These are phyloP conservation scores for Blomia tropicalis DNA, from an alignment of 2,888 invertebrate genomes.

Conservation along the genomic window DNA sequence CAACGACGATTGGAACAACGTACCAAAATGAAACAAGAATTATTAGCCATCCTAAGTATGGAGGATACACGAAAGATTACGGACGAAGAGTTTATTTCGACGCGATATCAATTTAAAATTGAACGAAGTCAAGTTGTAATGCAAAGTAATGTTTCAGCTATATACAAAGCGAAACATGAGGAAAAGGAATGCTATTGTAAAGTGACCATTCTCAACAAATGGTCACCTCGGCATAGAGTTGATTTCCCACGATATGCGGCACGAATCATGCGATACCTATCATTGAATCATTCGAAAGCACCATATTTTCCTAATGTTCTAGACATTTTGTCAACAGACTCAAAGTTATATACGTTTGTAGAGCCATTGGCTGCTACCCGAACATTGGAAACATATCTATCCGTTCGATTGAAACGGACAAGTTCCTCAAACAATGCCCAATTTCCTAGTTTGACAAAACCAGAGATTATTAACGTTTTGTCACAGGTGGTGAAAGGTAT, in stretches of 20 bases:
- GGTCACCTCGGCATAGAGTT: not conserved
- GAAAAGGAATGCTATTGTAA: not conserved
- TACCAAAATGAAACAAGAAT: not conserved
- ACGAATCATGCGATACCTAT: not conserved
- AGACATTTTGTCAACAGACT: not conserved
- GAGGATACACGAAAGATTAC: not conserved
- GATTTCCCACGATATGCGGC: not conserved
- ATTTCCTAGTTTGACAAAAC: not conserved
- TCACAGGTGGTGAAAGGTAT: not conserved
- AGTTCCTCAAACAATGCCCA: not conserved
- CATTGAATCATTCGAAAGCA: not conserved
- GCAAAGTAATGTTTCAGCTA: not conserved
- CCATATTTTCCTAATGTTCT: not conserved
- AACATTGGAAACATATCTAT: not conserved
- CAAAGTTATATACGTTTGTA: not conserved
- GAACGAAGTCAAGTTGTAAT: not conserved
- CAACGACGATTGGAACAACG: not conserved
- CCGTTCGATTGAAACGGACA: too few species aligned
- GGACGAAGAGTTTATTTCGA: not conserved
- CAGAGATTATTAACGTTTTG: not conserved
- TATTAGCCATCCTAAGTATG: not conserved
- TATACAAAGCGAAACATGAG: not conserved
- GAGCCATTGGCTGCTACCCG: not conserved
- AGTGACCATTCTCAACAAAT: not conserved
- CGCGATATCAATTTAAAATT: not conserved